These are phyloP conservation scores for Rhaphigaster nebulosa DNA, from an alignment of 2,888 invertebrate species.

Conservation along the genomic window DNA sequence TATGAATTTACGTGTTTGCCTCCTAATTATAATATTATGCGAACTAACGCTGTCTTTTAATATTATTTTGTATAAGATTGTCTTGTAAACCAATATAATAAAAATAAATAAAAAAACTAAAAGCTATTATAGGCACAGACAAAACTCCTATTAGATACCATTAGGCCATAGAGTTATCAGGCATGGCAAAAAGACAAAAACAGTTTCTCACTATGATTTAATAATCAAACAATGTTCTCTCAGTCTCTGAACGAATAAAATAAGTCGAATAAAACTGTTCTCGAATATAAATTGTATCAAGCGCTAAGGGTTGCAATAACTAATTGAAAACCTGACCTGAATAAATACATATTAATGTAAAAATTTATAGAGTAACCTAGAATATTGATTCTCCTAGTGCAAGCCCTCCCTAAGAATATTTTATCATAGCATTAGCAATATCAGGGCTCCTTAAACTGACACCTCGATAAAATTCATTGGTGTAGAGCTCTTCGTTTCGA, in stretches of 20 bases:
- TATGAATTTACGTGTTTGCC: not conserved
- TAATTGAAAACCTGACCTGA: slow-evolving; percentile 47
- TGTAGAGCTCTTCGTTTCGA: not conserved
- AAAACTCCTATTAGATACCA: not conserved
- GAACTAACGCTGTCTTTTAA: not conserved
- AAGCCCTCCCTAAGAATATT: slow-evolving; percentile 23
- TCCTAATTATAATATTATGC: not conserved
- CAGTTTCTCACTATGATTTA: not conserved
- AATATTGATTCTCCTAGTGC: slow-evolving; percentile 43
- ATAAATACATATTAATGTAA: slow-evolving; percentile 46
- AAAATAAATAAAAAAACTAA: not conserved
- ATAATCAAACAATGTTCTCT: slow-evolving; percentile 5
- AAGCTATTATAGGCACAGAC: not conserved
- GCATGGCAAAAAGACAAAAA: not conserved
- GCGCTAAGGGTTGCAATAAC: slow-evolving; percentile 41
- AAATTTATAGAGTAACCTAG: slow-evolving; percentile 35
- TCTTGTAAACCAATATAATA: not conserved
- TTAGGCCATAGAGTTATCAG: not conserved
- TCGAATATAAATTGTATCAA: slow-evolving; percentile 34
- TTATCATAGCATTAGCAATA: slow-evolving; percentile 46
- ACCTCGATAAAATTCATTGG: slow-evolving; percentile 17
- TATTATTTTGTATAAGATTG: not conserved
- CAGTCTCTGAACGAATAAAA: not conserved
- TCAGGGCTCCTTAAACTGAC: slow-evolving; percentile 34
- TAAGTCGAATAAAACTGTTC: slow-evolving; percentile 34